phyloP scores from a whole-genome alignment of 2,888 invertebrate genomes.

The Ptycholaimellus sp. region DNA sequence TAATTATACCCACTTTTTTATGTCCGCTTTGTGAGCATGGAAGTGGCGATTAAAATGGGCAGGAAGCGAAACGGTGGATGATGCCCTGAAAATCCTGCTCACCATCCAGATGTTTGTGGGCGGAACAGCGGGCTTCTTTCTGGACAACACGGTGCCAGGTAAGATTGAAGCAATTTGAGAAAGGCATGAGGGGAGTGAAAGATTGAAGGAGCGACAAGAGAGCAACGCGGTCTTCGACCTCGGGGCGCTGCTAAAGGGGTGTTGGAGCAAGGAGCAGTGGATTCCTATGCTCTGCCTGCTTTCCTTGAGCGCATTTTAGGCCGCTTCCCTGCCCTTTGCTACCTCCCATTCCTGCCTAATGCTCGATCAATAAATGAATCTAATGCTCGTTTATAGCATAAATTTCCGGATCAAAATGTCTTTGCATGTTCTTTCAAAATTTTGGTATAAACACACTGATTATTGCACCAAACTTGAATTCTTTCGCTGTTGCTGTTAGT shows the following conservation, averaged over 20 bases:
- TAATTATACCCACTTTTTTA: too few relatives aligned
- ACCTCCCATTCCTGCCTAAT: not conserved
- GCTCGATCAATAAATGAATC: too few relatives aligned
- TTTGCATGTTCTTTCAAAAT: too few relatives aligned
- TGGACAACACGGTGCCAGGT: conserved; percentile 26
- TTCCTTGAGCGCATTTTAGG: not conserved
- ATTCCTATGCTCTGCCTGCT: not conserved
- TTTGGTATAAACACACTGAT: too few relatives aligned
- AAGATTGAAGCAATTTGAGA: too few relatives aligned
- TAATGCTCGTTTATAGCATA: too few relatives aligned
- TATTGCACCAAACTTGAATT: too few relatives aligned
- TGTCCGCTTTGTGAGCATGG: too few relatives aligned
- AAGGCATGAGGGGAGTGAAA: too few relatives aligned
- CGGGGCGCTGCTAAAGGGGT: not conserved
- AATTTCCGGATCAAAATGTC: too few relatives aligned
- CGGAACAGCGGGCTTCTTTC: conserved; percentile 27
- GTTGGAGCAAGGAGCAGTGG: not conserved
- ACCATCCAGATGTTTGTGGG: conserved; percentile 26
- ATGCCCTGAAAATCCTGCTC: conserved; percentile 16
- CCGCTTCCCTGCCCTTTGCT: not conserved
- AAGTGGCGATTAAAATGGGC: too few relatives aligned
- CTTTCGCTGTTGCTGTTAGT: too few relatives aligned
- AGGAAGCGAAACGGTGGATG: conserved; percentile 8
- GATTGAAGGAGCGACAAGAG: not conserved
- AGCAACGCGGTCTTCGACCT: not conserved